A percentile compares a stretch with the other conserved stretches of the same genome.
These are phyloP conservation scores for Aegotheles bennettii DNA, from an alignment of 2,113 vertebrate species.

Conservation along the genomic window DNA sequence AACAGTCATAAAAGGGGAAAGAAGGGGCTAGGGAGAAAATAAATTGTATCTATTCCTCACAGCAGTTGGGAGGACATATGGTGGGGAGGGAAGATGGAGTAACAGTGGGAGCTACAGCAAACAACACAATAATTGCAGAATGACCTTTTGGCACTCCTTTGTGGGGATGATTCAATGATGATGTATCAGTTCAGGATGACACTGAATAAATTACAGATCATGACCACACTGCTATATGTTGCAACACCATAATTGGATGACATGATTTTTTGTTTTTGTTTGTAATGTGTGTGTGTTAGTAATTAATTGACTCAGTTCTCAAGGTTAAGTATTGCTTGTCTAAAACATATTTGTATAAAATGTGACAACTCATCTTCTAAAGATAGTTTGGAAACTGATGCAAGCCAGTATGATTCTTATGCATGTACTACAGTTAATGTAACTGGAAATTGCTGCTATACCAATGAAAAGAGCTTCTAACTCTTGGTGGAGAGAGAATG, in stretches of 20 bases:
- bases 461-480: not conserved
- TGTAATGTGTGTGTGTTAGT: not conserved
- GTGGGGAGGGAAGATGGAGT: not conserved
- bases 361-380: not conserved
- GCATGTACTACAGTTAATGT: not conserved
- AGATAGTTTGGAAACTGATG: not conserved
- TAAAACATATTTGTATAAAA: not conserved
- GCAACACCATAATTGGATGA: not conserved
- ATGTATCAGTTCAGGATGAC: not conserved
- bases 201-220: not conserved
- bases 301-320: constrained; percentile 2
- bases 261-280: not conserved
- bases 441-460: not conserved
- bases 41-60: not conserved
- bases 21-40: not conserved
- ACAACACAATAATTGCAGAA: not conserved
- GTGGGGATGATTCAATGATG: not conserved
- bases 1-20: not conserved
- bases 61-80: not conserved
- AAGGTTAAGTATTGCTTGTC: not conserved
- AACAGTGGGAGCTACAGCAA: not conserved
- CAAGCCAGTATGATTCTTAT: not conserved
- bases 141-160: not conserved
- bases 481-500: not conserved
- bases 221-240: not conserved